A percentile compares a stretch with the other conserved stretches of the same genome.
Conservation (phyloP, 2,113 vertebrate genomes). For the Andinoacara biseriatus region DNA sequence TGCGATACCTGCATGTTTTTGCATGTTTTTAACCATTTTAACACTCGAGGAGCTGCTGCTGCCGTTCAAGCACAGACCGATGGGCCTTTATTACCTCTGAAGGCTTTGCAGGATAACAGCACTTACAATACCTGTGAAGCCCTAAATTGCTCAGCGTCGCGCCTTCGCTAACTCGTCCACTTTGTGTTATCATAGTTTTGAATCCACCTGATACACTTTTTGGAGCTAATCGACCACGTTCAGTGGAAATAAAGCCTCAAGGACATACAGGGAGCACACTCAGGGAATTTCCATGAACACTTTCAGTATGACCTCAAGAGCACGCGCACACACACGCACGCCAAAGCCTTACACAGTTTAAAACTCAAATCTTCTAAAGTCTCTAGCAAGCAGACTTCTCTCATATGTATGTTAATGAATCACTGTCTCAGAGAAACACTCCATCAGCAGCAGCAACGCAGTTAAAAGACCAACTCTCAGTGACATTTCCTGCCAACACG, state of each 20-base stretch:
- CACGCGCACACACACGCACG: neutral
- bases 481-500: conserved; percentile 13
- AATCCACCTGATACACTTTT: conserved; percentile 50
- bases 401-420: conserved; percentile 76
- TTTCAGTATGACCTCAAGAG: neutral
- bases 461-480: conserved; percentile 27
- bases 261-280: conserved; percentile 31
- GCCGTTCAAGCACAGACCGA: neutral
- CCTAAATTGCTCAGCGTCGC: conserved; percentile 33
- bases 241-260: conserved; percentile 47
- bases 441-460: no score
- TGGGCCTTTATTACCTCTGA: conserved; percentile 39
- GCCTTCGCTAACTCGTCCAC: conserved; percentile 38
- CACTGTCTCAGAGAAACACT: conserved; percentile 60
- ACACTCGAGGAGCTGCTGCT: neutral
- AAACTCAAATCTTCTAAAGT: conserved; percentile 45
- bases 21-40: neutral
- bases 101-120: conserved; percentile 22
- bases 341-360: conserved; percentile 20
- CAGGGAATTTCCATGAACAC: conserved; percentile 30
- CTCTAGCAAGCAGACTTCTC: conserved; percentile 39
- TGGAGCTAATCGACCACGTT: conserved; percentile 62
- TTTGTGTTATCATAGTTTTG: conserved; percentile 60
- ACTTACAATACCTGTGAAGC: conserved; percentile 9
- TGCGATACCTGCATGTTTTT: neutral